A percentile compares a stretch with the other conserved stretches of the same genome.
Conservation (phyloP, 2,113 vertebrate species). For the Mesocricetus auratus region DNA sequence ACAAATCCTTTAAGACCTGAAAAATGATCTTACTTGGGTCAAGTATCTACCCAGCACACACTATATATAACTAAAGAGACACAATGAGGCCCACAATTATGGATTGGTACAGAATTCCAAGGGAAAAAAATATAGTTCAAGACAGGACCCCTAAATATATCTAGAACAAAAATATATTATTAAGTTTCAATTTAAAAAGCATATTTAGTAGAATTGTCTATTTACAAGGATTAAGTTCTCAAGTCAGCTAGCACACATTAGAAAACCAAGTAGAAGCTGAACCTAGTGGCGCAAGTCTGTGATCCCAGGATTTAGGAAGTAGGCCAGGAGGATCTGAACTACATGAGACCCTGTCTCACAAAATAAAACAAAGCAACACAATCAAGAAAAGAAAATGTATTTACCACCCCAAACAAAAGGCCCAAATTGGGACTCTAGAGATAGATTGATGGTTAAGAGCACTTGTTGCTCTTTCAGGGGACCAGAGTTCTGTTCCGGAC, state of each 20-base stretch:
- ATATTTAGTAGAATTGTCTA: not conserved
- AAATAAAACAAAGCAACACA: not conserved
- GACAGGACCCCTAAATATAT: not conserved
- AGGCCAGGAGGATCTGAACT: too few species aligned
- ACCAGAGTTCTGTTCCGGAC: not conserved
- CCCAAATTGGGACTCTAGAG: not conserved
- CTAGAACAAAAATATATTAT: not conserved
- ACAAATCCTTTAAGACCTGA: not conserved
- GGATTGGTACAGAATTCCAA: not conserved
- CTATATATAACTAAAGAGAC: not conserved
- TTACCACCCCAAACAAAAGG: not conserved
- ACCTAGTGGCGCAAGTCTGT: not conserved
- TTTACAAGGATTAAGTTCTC: not conserved
- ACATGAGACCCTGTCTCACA: not conserved
- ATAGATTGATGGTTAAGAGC: not conserved
- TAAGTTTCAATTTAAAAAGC: not conserved
- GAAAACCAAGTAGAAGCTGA: not conserved
- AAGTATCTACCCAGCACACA: not conserved
- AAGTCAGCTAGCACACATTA: not conserved
- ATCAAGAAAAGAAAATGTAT: not conserved
- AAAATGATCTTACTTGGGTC: not conserved
- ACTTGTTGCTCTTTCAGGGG: not conserved
- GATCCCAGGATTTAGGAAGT: too few species aligned
- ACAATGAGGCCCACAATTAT: not conserved
- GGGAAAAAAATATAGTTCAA: not conserved